phyloP scores from a whole-genome alignment of 2,888 invertebrate species.

The Perizoma flavofasciatum region DNA sequence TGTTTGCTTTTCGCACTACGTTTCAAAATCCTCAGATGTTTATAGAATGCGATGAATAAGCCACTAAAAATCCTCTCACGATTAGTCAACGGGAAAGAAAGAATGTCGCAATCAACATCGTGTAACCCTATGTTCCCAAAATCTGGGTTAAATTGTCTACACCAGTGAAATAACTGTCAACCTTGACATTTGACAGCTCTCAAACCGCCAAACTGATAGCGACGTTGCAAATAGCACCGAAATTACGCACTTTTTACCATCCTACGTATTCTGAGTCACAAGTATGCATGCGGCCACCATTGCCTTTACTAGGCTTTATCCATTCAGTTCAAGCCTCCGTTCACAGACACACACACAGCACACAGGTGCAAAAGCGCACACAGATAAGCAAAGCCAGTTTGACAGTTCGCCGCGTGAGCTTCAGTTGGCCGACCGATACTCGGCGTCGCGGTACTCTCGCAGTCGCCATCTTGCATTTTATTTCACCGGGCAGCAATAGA shows the following conservation, averaged over 20 bases:
- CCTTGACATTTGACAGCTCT: conserved; percentile 45
- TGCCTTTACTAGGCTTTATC: conserved; percentile 46
- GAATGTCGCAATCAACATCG: conserved; percentile 24
- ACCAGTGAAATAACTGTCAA: conserved; percentile 35
- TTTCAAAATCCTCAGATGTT: conserved; percentile 17
- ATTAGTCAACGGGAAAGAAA: conserved; percentile 35
- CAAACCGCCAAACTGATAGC: conserved; percentile 32
- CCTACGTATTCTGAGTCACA: conserved; percentile 61
- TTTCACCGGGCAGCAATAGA: conserved; percentile 60
- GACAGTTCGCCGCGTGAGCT: conserved; percentile 68
- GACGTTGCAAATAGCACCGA: conserved; percentile 40
- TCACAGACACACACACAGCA: conserved; percentile 40
- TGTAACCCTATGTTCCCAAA: conserved; percentile 24
- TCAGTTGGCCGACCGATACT: conserved; percentile 80
- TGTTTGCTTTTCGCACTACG: conserved; percentile 3
- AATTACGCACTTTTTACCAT: conserved; percentile 56
- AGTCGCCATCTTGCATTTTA: conserved; percentile 68
- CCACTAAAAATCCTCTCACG: conserved; percentile 26
- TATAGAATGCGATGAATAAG: conserved; percentile 35
- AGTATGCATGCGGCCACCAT: conserved; percentile 38
- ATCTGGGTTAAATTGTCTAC: conserved; percentile 41
- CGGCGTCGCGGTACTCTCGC: conserved; percentile 73
- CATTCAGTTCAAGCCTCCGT: conserved; percentile 76
- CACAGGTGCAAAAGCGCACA: conserved; percentile 46
- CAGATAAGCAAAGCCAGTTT: conserved; percentile 70